These are phyloP conservation scores for Pteropus alecto DNA, from an alignment of 2,113 vertebrate species.

Conservation along the genomic window DNA sequence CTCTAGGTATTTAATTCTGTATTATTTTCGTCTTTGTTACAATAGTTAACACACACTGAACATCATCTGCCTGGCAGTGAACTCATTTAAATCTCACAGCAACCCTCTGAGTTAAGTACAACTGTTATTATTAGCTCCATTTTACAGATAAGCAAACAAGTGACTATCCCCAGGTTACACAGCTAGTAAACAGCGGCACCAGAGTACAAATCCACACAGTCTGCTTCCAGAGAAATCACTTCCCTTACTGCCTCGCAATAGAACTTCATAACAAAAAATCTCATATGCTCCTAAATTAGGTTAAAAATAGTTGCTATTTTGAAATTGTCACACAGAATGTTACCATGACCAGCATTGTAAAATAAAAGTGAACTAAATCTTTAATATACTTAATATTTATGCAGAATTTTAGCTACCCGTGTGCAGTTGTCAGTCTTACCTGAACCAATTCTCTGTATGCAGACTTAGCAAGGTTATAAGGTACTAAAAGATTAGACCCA, in stretches of 20 bases:
- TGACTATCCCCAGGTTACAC: background rate
- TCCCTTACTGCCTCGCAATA: background rate
- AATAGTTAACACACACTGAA: background rate
- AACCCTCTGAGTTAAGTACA: background rate
- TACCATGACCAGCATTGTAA: background rate
- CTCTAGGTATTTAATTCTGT: background rate
- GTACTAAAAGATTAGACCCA: slow-evolving; percentile 96
- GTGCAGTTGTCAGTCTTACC: slow-evolving; percentile 80
- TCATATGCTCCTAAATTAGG: background rate
- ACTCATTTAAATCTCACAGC: background rate
- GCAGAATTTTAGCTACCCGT: background rate
- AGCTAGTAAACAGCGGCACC: background rate
- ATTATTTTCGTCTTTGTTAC: background rate
- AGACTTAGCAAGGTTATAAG: slow-evolving; percentile 97
- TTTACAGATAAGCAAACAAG: background rate
- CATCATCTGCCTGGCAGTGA: background rate
- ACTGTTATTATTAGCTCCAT: background rate
- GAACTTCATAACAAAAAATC: background rate
- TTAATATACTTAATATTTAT: background rate
- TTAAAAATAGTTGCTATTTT: background rate
- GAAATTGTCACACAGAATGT: background rate
- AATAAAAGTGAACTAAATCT: background rate
- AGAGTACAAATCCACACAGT: background rate
- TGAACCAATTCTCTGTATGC: slow-evolving; percentile 97
- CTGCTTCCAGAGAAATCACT: background rate